Percentiles rank a stretch among this genome's conserved stretches.
Evolutionary conservation across 2,797 vertebrate species (phyloP).

Genomic region (Gila robusta): DNA sequence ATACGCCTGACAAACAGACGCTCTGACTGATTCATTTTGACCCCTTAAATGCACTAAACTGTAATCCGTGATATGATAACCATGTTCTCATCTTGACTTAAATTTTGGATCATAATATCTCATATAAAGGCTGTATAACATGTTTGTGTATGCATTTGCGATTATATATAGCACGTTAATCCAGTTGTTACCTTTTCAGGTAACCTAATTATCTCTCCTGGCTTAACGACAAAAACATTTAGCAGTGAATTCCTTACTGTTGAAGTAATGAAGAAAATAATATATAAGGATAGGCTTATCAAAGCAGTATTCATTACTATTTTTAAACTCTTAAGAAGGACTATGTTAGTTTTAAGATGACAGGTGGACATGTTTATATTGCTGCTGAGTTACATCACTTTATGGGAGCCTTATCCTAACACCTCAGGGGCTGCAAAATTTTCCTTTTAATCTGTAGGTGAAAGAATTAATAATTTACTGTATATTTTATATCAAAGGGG

Average conservation of each 20-base stretch:
- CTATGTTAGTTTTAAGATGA: conserved; percentile 22
- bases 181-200: background rate
- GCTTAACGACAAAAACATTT: conserved; percentile 9
- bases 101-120: background rate
- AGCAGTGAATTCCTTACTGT: background rate
- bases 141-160: background rate
- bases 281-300: background rate
- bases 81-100: background rate
- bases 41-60: background rate
- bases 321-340: conserved; percentile 27
- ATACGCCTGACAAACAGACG: background rate
- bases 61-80: background rate
- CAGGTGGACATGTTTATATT: conserved; percentile 33
- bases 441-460: background rate
- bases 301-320: conserved; percentile 8
- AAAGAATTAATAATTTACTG: background rate
- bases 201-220: conserved; percentile 13
- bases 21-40: background rate
- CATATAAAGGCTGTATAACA: too few relatives aligned
- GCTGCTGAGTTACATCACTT: conserved; percentile 40
- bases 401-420: background rate
- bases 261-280: background rate
- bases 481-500: background rate
- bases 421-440: background rate
- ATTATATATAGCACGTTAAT: background rate